A percentile compares a stretch with the other conserved stretches of the same genome.
Evolutionary conservation across 64 coral and sea anemone species (phyloP).

Genomic region (Montipora sp.): DNA sequence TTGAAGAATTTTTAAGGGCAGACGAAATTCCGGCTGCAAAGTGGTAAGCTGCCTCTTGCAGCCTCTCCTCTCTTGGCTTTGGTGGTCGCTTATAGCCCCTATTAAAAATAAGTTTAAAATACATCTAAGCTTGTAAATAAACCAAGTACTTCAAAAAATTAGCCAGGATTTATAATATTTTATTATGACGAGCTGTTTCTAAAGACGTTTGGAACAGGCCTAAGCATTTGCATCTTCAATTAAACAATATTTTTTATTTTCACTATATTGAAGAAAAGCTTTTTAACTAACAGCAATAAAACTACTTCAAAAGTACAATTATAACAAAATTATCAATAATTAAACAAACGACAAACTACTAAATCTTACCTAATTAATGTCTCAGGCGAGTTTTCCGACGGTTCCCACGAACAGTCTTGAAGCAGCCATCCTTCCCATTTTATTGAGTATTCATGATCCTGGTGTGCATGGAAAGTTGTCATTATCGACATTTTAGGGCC

Average conservation of each 20-base stretch:
- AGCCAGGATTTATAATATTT: background rate
- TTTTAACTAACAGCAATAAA: too few species aligned
- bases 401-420: constrained; percentile 39
- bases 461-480: background rate
- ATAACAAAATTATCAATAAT: too few species aligned
- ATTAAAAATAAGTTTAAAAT: background rate
- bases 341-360: too few species aligned
- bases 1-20: constrained; percentile 4
- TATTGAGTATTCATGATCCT: constrained; percentile 53
- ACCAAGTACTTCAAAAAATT: background rate
- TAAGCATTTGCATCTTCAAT: too few species aligned
- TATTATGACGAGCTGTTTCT: too few species aligned
- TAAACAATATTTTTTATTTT: too few species aligned
- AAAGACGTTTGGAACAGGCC: too few species aligned
- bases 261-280: too few species aligned
- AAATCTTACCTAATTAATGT: constrained; percentile 24
- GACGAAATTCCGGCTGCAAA: constrained; percentile 6
- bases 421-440: constrained; percentile 44
- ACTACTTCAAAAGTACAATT: too few species aligned
- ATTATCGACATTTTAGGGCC: too few species aligned
- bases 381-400: constrained; percentile 31
- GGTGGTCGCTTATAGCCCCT: constrained; percentile 26
- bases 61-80: constrained; percentile 13
- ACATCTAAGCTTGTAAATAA: background rate
- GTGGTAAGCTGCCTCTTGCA: constrained; percentile 29